Evolutionary conservation across 2,797 vertebrate genomes (phyloP).

Genomic region (Esox masquinongy): DNA sequence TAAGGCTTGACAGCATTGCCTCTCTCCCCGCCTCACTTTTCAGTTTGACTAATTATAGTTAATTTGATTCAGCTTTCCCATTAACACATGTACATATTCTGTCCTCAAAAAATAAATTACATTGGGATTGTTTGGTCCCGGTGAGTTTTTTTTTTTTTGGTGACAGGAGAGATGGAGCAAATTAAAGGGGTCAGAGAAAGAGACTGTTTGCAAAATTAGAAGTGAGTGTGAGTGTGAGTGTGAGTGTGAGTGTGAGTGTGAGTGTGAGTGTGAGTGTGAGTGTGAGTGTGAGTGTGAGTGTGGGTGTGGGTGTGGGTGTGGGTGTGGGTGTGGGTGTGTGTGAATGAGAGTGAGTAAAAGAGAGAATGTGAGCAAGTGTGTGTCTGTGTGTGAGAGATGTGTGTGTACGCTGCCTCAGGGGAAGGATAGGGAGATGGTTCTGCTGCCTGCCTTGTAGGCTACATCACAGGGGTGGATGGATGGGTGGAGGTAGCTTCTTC

Average conservation of each 20-base stretch:
- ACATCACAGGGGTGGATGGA: neutral
- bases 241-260: no score
- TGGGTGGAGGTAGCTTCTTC: neutral
- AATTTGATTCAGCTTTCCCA: conserved; percentile 80
- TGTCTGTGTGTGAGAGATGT: conserved; percentile 8
- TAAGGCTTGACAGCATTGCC: conserved; percentile 24
- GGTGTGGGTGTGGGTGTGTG: neutral
- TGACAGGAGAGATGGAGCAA: conserved; percentile 65
- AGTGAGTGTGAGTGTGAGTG: conserved; percentile 9
- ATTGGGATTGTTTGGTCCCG: conserved; percentile 84
- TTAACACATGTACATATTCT: conserved; percentile 83
- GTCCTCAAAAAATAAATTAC: conserved; percentile 84
- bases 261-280: conserved; percentile 8
- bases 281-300: neutral
- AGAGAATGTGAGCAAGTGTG: neutral
- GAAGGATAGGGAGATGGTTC: no score
- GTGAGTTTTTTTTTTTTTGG: conserved; percentile 70
- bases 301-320: conserved; percentile 8
- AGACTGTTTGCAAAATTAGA: conserved; percentile 73
- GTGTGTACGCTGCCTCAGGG: neutral
- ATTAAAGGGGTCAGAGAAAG: conserved; percentile 80
- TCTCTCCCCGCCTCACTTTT: conserved; percentile 55
- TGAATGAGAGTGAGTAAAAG: neutral
- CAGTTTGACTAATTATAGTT: conserved; percentile 81
- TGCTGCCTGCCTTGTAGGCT: neutral